A percentile compares a stretch with the other conserved stretches of the same genome.
Conservation (phyloP, 53 echinoderm and acorn worm genomes). For the Stichopus horrens region DNA sequence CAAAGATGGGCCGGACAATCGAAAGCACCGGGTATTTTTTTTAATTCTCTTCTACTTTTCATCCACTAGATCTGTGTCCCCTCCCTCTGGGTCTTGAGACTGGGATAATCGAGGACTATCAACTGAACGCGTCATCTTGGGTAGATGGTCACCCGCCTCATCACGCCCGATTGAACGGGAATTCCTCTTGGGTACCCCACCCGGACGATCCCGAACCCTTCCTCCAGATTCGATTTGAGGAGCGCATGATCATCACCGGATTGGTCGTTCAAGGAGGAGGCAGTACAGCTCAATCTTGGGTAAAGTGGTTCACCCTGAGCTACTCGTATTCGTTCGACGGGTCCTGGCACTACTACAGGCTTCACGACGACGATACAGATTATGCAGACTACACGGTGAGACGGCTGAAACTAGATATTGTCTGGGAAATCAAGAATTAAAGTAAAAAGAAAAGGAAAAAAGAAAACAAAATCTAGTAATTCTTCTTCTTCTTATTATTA, state of each 20-base stretch:
- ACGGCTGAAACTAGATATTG: too few species aligned
- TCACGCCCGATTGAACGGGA: constrained; percentile 66
- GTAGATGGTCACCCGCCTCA: constrained; percentile 64
- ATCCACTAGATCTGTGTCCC: constrained; percentile 68
- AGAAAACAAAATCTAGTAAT: too few species aligned
- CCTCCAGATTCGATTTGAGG: constrained; percentile 64
- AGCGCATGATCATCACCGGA: constrained; percentile 84
- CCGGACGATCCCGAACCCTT: constrained; percentile 51
- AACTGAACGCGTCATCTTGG: constrained; percentile 71
- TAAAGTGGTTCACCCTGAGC: constrained; percentile 59
- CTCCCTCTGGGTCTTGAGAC: constrained; percentile 85
- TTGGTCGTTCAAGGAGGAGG: constrained; percentile 70
- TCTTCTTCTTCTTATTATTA: too few species aligned
- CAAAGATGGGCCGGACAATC: background rate
- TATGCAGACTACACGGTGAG: too few species aligned
- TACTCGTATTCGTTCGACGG: constrained; percentile 54
- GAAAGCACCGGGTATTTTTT: background rate
- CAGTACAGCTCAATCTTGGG: constrained; percentile 53
- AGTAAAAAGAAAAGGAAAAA: too few species aligned
- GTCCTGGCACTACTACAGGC: constrained; percentile 13
- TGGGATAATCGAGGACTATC: constrained; percentile 58
- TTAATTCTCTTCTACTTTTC: background rate
- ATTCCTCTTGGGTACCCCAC: constrained; percentile 67
- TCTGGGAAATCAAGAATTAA: too few species aligned
- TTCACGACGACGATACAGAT: background rate